Evolutionary conservation across 2,113 vertebrate species (phyloP).

Genomic region (Microcebus ravelobensis): DNA sequence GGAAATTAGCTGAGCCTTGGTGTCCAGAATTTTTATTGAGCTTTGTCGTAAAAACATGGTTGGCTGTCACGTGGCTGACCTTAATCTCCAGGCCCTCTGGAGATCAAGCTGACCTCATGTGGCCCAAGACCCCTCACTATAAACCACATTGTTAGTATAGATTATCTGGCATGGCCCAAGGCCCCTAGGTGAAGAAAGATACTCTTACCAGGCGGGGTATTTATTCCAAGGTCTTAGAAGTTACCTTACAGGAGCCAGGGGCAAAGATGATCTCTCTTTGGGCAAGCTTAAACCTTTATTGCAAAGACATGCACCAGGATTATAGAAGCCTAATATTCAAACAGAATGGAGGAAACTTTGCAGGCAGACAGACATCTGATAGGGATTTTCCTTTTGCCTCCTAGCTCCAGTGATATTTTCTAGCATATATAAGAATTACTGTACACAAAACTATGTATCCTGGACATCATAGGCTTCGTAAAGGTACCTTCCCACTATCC

Average conservation of each 20-base stretch:
- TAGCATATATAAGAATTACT: constrained; percentile 1
- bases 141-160: not conserved
- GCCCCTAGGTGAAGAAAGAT: not conserved
- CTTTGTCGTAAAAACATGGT: not conserved
- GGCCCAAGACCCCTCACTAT: not conserved
- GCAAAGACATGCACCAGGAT: not conserved
- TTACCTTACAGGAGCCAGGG: not conserved
- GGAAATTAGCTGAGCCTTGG: not conserved
- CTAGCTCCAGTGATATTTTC: not conserved
- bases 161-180: not conserved
- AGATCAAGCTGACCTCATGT: not conserved
- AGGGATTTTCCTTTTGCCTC: constrained; percentile 1
- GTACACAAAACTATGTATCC: not conserved
- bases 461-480: not conserved
- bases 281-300: not conserved
- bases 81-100: not conserved
- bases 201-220: not conserved
- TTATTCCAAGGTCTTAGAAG: not conserved
- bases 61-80: not conserved
- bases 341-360: not conserved
- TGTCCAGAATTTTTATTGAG: not conserved
- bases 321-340: not conserved
- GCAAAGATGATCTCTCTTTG: not conserved
- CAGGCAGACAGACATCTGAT: not conserved
- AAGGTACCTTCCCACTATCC: not conserved